Evolutionary conservation across 2,797 vertebrate genomes (phyloP), one percentile per base, ranked within the genome.

Genomic region (Bradypodion pumilum): DNA sequence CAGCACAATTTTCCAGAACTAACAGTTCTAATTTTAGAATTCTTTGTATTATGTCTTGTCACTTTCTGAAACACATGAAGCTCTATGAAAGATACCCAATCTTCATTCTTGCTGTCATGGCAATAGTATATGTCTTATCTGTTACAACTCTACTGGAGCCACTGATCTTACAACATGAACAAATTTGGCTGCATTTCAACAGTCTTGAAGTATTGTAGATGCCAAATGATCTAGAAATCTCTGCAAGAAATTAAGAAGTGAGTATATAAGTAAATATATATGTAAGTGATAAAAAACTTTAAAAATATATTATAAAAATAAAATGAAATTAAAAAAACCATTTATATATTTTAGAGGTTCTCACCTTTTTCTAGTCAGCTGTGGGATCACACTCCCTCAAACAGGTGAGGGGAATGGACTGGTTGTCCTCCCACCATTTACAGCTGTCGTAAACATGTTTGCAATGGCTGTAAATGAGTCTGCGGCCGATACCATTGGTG

Each of bases 31-130:
- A 4, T 7, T 44, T 49, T 35, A 35, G 56, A 32, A 3, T 21
- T 76, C 19, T 78, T 21, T 56, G 2, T 81, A 65, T 15, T 81
- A 40, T 62, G 4, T 40, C n/a, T 44, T 80, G 73, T 13, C 69
- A 87, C 29, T 74, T 89, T 89, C 68, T 56, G 84, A 87, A 85
- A n/a, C 65, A 84, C 29, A 32, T 73, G 40, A 32, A 49, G 49
- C 42, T 32, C 32, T 32, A 49, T 79, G 83, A 78, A 86, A 90
- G 78, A 16, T 23, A 70, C 81, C 83, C 80, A 75, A 79, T 10
- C 85, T 90, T 84, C 74, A 69, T 76, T 40, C 79, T 83, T 77
- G n/a, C 60, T 69, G 72, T 15, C 10, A 5, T 60, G 78, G 68
- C n/a, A 80, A 40, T 10, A 73, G 7, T 29, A 68, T 82, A 5